Evolutionary conservation across 2,797 vertebrate species (phyloP).

Genomic region (Cottoperca gobio): DNA sequence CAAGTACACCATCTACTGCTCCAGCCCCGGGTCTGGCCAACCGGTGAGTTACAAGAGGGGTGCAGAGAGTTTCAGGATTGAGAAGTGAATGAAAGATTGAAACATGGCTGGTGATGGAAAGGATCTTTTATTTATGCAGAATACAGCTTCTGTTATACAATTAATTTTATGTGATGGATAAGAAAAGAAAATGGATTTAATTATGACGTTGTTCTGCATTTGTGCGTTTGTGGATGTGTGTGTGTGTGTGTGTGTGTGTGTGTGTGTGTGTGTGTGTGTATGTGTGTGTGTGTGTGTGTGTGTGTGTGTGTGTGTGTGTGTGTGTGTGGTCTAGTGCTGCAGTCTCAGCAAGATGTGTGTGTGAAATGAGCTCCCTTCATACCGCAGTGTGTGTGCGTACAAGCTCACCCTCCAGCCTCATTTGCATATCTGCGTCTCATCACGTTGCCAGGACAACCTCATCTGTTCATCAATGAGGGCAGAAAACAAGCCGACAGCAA

Average conservation of each 20-base stretch:
- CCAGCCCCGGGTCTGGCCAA: slow-evolving; percentile 95
- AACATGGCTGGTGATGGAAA: slow-evolving; percentile 22
- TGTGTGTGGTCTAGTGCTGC: slow-evolving; percentile 77
- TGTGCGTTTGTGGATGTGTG: slow-evolving; percentile 51
- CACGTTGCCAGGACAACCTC: slow-evolving; percentile 96
- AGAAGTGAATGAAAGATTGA: slow-evolving; percentile 19
- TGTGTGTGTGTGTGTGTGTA: slow-evolving; percentile 50
- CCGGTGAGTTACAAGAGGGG: slow-evolving; percentile 87
- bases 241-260: slow-evolving; percentile 57
- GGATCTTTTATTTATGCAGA: slow-evolving; percentile 15
- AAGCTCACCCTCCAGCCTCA: slow-evolving; percentile 86
- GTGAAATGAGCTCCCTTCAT: slow-evolving; percentile 83
- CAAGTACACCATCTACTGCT: slow-evolving; percentile 99
- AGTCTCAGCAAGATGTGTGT: slow-evolving; percentile 79
- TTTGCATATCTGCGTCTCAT: slow-evolving; percentile 96
- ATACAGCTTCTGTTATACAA: slow-evolving; percentile 23
- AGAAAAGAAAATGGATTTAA: slow-evolving; percentile 45
- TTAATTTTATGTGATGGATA: slow-evolving; percentile 26
- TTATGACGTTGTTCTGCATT: slow-evolving; percentile 30
- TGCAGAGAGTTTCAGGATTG: slow-evolving; percentile 36
- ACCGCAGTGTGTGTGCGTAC: slow-evolving; percentile 84
- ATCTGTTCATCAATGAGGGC: slow-evolving; percentile 96
- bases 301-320: slow-evolving; percentile 52
- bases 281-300: slow-evolving; percentile 41
- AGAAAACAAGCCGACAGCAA: slow-evolving; percentile 80